Percentiles rank a stretch among this genome's conserved stretches.
Conservation (phyloP, 2,888 invertebrate species). For the Heliconius charithonia region DNA sequence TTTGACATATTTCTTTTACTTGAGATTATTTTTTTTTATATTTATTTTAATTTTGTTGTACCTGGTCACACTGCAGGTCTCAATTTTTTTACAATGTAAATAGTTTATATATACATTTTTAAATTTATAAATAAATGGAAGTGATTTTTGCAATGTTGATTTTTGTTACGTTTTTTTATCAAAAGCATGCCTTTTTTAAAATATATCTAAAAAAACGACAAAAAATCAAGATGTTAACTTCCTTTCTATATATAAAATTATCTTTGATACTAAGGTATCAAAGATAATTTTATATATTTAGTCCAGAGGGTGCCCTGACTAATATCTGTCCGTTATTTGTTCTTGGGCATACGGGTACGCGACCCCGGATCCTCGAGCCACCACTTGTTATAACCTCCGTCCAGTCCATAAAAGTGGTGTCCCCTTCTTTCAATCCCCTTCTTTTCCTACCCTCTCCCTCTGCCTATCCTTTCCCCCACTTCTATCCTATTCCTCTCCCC, state of each 20-base stretch:
- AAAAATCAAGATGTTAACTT: background rate
- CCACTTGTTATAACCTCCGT: too few relatives aligned
- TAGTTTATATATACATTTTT: slow-evolving; percentile 32
- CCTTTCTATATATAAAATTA: background rate
- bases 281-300: too few relatives aligned
- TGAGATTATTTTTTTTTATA: slow-evolving; percentile 12
- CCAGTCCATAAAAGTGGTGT: too few relatives aligned
- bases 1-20: background rate
- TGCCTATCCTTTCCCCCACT: too few relatives aligned
- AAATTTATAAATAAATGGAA: background rate
- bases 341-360: too few relatives aligned
- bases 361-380: too few relatives aligned
- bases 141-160: background rate
- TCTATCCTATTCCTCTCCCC: too few relatives aligned
- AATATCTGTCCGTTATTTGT: too few relatives aligned
- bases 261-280: background rate
- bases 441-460: too few relatives aligned
- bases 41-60: slow-evolving; percentile 30
- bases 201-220: background rate
- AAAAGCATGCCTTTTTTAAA: background rate
- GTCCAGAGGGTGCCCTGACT: too few relatives aligned
- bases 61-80: slow-evolving; percentile 44
- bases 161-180: background rate
- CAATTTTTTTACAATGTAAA: slow-evolving; percentile 43
- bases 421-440: too few relatives aligned